These are phyloP conservation scores for Tolmerus cingulatus DNA, from an alignment of 2,888 invertebrate species.

Conservation along the genomic window DNA sequence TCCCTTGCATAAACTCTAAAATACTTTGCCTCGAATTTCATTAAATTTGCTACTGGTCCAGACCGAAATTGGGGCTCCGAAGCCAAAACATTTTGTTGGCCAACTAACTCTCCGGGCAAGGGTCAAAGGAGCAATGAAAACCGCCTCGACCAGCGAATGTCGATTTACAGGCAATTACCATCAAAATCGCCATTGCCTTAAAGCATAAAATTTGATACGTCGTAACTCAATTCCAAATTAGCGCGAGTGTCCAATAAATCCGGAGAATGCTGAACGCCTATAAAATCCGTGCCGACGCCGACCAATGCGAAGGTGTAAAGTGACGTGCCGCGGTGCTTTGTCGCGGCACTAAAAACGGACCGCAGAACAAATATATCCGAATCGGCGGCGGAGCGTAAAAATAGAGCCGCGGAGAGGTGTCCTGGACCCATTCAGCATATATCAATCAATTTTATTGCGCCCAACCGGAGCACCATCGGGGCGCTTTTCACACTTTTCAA, in stretches of 20 bases:
- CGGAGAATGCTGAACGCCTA: background rate
- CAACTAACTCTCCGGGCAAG: background rate
- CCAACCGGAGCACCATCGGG: constrained; percentile 17
- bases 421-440: background rate
- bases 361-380: background rate
- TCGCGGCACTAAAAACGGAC: background rate
- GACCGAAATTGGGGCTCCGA: background rate
- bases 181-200: background rate
- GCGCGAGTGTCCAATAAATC: background rate
- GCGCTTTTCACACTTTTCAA: constrained; percentile 12
- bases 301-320: background rate
- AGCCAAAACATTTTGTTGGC: background rate
- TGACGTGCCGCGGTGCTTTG: background rate
- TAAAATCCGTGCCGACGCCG: background rate
- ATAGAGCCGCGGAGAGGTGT: background rate
- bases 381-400: background rate
- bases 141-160: background rate
- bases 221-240: background rate
- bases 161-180: constrained; percentile 8
- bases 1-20: background rate
- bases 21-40: background rate
- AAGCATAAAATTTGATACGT: constrained; percentile 14
- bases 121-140: background rate
- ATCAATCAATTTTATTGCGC: constrained; percentile 34
- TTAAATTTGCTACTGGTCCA: background rate